Evolutionary conservation across 1,140 invertebrate species (phyloP).

Genomic region (Bombus superbus): DNA sequence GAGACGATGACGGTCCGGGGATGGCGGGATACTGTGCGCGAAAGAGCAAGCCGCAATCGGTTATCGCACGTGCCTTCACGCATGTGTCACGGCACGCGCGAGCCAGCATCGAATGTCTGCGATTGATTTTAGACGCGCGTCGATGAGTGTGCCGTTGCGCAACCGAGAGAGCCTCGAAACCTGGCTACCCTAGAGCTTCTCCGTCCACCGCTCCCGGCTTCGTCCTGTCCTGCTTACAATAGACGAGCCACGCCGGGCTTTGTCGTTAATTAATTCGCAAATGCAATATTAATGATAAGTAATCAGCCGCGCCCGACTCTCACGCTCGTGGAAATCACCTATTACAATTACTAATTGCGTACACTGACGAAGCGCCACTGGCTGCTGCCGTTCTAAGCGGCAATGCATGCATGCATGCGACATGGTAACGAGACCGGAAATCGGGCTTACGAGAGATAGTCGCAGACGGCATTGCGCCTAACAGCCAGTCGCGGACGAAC

Average conservation of each 20-base stretch:
- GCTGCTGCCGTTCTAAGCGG: conserved; percentile 30
- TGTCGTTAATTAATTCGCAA: conserved; percentile 79
- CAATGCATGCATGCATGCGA: conserved; percentile 24
- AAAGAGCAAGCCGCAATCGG: conserved; percentile 38
- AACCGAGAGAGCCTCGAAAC: conserved; percentile 26
- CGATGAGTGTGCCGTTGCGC: conserved; percentile 58
- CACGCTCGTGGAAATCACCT: conserved; percentile 68
- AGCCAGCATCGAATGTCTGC: conserved; percentile 43
- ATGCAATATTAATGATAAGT: conserved; percentile 81
- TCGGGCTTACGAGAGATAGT: conserved; percentile 2
- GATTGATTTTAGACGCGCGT: conserved; percentile 76
- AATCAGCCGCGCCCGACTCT: conserved; percentile 73
- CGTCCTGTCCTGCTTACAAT: conserved; percentile 62
- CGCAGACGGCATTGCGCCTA: background rate
- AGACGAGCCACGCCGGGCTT: conserved; percentile 63
- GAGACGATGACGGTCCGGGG: background rate
- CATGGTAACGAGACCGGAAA: conserved; percentile 47
- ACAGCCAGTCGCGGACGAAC: background rate
- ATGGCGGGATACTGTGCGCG: background rate
- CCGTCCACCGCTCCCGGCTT: background rate
- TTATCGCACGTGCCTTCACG: conserved; percentile 40
- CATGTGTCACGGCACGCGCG: conserved; percentile 24
- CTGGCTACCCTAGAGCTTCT: background rate
- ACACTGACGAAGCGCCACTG: conserved; percentile 36
- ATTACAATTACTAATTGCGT: conserved; percentile 78